Percentiles rank a stretch among this genome's conserved stretches.
Evolutionary conservation across 2,797 vertebrate genomes (phyloP).

Genomic region (Micromesistius poutassou): DNA sequence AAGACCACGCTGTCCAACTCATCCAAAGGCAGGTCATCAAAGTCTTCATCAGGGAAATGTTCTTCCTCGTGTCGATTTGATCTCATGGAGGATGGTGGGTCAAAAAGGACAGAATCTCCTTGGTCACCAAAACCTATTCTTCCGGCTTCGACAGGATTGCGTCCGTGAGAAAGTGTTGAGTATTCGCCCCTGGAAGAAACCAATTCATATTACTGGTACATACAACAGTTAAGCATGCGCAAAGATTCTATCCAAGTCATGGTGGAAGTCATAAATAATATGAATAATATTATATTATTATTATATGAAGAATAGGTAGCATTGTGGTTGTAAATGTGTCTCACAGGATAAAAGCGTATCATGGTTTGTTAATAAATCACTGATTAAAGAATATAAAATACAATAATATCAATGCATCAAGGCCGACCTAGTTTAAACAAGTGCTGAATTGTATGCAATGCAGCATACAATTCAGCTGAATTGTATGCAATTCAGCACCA

Average conservation of each 20-base stretch:
- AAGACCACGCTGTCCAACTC: constrained; percentile 79
- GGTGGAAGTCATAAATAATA: background rate
- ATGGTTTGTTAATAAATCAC: background rate
- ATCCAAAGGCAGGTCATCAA: constrained; percentile 82
- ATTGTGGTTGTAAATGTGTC: constrained; percentile 2
- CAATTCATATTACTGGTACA: constrained; percentile 1
- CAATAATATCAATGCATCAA: background rate
- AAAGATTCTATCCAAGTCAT: background rate
- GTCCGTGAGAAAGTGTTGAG: constrained; percentile 21
- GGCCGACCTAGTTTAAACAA: background rate
- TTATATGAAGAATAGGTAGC: background rate
- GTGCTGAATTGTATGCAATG: background rate
- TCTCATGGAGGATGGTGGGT: constrained; percentile 1
- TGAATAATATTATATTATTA: background rate
- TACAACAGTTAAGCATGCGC: background rate
- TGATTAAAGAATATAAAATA: no score
- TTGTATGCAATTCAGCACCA: background rate
- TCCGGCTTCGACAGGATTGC: constrained; percentile 22
- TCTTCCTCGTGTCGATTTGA: constrained; percentile 29
- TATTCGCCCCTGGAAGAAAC: constrained; percentile 47
- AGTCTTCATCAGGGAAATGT: constrained; percentile 73
- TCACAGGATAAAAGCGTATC: background rate
- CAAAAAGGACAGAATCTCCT: constrained; percentile 14
- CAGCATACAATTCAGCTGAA: background rate
- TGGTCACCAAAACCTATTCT: constrained; percentile 27